Evolutionary conservation across 2,888 invertebrate species (phyloP).

Genomic region (Eristalis pertinax): DNA sequence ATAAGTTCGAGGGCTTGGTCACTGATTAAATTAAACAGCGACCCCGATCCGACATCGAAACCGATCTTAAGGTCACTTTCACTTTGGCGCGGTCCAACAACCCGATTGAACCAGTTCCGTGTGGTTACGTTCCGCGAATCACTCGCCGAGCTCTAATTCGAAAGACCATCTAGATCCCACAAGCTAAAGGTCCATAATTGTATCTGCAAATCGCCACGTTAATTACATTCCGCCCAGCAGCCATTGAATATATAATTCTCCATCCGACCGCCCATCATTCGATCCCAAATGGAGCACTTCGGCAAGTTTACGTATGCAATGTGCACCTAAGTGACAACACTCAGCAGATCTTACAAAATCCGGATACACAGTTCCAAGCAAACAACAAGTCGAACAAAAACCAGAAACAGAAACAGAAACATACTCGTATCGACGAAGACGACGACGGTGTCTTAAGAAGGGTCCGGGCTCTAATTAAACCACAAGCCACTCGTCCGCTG

Average conservation of each 20-base stretch:
- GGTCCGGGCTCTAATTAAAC: slow-evolving; percentile 40
- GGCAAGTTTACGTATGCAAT: neutral
- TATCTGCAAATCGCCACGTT: neutral
- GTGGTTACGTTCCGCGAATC: neutral
- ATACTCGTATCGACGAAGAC: neutral
- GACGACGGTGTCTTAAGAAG: neutral
- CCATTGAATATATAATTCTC: neutral
- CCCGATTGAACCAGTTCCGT: neutral
- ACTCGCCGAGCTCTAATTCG: neutral
- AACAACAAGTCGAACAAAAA: neutral
- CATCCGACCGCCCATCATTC: neutral
- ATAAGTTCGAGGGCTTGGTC: neutral
- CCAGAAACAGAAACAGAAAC: neutral
- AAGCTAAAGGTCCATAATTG: no score
- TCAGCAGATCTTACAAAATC: slow-evolving; percentile 27
- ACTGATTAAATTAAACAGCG: neutral
- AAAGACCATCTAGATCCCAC: no score
- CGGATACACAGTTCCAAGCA: slow-evolving; percentile 23
- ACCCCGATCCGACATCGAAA: neutral
- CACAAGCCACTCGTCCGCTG: neutral
- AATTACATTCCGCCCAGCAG: neutral
- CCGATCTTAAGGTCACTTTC: neutral
- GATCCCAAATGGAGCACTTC: neutral
- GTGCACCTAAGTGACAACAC: neutral
- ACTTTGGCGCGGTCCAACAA: neutral